Percentiles rank a stretch among this genome's conserved stretches.
phyloP scores from a whole-genome alignment of 2,888 invertebrate species.

The Sinotaia quadrata region DNA sequence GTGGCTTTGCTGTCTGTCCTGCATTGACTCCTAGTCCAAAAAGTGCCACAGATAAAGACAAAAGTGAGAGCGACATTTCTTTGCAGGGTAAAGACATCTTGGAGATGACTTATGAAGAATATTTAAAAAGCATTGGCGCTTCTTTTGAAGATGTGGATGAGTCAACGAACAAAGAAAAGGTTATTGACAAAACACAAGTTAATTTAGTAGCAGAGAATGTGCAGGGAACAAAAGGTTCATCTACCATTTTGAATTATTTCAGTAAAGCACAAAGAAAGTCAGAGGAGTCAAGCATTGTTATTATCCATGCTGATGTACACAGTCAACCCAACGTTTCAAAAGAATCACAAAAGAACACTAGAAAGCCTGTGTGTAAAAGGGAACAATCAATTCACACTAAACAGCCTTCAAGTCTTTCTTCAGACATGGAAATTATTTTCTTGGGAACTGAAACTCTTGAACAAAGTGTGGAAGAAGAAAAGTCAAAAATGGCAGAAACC shows the following conservation, averaged over 20 bases:
- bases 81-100: conserved; percentile 3
- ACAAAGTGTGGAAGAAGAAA: too few relatives aligned
- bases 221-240: background rate
- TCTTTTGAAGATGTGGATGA: background rate
- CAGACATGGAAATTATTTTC: conserved; percentile 14
- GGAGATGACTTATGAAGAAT: conserved; percentile 14
- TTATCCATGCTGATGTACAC: background rate
- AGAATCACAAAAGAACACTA: too few relatives aligned
- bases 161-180: background rate
- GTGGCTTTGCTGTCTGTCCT: background rate
- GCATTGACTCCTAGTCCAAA: background rate
- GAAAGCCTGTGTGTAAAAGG: too few relatives aligned
- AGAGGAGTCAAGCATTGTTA: background rate
- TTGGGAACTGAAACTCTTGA: conserved; percentile 24
- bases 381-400: too few relatives aligned
- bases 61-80: background rate
- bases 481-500: too few relatives aligned
- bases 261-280: background rate
- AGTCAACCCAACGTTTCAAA: too few relatives aligned
- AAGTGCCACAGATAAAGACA: background rate
- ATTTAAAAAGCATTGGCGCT: conserved; percentile 5
- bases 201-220: background rate
- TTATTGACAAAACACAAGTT: background rate
- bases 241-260: conserved; percentile 19
- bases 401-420: background rate